Evolutionary conservation across 2,797 vertebrate genomes (phyloP), one percentile per base, ranked within the genome.

Genomic region (Champsocephalus gunnari): DNA sequence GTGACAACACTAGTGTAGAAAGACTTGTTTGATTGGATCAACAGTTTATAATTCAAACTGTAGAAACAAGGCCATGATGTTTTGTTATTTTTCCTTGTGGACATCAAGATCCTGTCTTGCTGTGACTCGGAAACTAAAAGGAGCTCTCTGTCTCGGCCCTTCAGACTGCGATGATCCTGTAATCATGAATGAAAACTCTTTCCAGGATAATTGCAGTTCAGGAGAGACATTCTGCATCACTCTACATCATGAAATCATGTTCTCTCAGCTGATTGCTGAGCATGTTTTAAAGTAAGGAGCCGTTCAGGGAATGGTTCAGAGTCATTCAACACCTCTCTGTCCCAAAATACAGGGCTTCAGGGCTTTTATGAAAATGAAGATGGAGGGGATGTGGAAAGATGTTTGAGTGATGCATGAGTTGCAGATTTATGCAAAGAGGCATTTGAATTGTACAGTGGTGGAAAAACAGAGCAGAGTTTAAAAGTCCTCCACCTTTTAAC

Each of bases 371-470:
- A 5, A 57, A 63, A 68, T 16, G 43, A 59, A 53, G 71, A 67
- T 12, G 32, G 32, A 86, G 65, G 51, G 67, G 63, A 76, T 65
- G 56, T 82, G 77, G 54, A 70, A 28, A 67, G 81, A 78, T 69
- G 45, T 66, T 68, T 83, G 54, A 66, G 76, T 71, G 75, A 71
- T 69, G 72, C 48, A 71, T 60, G 61, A 48, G 51, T 44, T 76
- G 64, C 48, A 77, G 67, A 81, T 78, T 83, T 82, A 89, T 87
- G 80, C 82, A 87, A 87, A 89, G 63, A 51, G 67, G 54, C 49
- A 81, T 79, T 77, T 56, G 71, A 83, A 88, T 80, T 38, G 14
- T 53, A 82, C 87, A 63, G 77, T 73, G 80, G 59, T 50, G 28
- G 69, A 62, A 58, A 68, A 79, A 66, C 65, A 73, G 76, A 9